Conservation (phyloP, 2,113 vertebrate species). For the Vulpes lagopus region DNA sequence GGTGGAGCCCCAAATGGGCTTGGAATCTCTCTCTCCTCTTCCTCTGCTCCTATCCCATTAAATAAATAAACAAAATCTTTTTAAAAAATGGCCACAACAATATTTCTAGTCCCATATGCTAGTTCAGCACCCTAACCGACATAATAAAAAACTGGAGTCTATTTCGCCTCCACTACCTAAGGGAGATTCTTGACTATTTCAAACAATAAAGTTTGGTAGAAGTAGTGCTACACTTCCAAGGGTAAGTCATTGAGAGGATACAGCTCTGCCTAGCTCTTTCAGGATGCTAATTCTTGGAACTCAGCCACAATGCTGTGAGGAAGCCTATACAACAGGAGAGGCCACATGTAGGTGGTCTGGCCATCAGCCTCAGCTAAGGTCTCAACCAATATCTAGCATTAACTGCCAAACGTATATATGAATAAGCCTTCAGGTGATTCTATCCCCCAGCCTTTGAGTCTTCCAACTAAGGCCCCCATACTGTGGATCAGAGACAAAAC, state of each 20-base stretch:
- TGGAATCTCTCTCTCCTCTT: neutral
- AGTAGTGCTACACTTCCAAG: neutral
- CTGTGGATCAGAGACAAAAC: neutral
- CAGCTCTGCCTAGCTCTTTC: neutral
- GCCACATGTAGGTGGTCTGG: neutral
- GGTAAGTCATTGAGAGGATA: neutral
- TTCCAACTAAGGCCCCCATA: neutral
- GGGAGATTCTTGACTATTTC: neutral
- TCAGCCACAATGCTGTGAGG: neutral
- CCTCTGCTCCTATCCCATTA: neutral
- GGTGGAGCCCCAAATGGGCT: neutral
- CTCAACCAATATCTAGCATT: neutral
- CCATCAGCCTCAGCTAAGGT: neutral
- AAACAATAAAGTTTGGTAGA: neutral
- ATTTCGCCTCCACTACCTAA: neutral
- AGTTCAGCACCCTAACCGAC: neutral
- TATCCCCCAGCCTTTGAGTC: neutral
- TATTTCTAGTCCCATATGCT: neutral
- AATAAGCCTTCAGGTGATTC: neutral
- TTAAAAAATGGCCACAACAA: neutral
- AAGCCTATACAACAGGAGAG: neutral
- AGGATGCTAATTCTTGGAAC: neutral
- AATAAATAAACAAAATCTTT: neutral
- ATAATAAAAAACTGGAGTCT: neutral
- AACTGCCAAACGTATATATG: neutral